Percentiles rank a stretch among this genome's conserved stretches.
Evolutionary conservation across 30 jellyfish, hydroid and myxozoan genomes (phyloP).

Genomic region (Aurelia aurita complex sp. Pacific): DNA sequence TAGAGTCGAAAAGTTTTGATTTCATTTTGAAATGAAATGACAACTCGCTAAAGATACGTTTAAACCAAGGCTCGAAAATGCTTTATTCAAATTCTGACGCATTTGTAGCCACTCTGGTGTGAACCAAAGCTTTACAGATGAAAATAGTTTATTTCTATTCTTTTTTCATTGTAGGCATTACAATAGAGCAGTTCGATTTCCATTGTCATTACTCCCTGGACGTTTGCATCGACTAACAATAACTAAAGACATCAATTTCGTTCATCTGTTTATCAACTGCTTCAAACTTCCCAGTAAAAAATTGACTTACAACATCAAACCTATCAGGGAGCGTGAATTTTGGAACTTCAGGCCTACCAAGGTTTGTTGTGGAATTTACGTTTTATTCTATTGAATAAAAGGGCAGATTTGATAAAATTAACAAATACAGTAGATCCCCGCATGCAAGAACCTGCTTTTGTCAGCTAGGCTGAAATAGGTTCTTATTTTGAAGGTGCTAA

Average conservation of each 20-base stretch:
- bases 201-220: constrained; percentile 46
- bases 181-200: constrained; percentile 41
- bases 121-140: neutral
- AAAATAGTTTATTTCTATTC: neutral
- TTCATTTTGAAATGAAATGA: too few relatives aligned
- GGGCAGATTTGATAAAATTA: too few relatives aligned
- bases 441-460: too few relatives aligned
- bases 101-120: too few relatives aligned
- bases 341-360: constrained; percentile 50
- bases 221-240: constrained; percentile 42
- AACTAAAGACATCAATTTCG: constrained; percentile 17
- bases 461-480: too few relatives aligned
- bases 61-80: too few relatives aligned
- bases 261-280: constrained; percentile 51
- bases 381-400: neutral
- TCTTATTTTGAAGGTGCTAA: too few relatives aligned
- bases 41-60: too few relatives aligned
- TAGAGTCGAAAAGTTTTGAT: too few relatives aligned
- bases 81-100: too few relatives aligned
- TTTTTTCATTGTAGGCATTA: constrained; percentile 15
- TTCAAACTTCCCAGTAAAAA: constrained; percentile 23
- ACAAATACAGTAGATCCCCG: too few relatives aligned
- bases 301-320: neutral
- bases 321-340: constrained; percentile 6
- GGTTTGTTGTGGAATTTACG: neutral